Percentiles rank a stretch among this genome's conserved stretches.
These are phyloP conservation scores for Brachionus calyciflorus DNA, from an alignment of 1,140 invertebrate species.

Conservation along the genomic window DNA sequence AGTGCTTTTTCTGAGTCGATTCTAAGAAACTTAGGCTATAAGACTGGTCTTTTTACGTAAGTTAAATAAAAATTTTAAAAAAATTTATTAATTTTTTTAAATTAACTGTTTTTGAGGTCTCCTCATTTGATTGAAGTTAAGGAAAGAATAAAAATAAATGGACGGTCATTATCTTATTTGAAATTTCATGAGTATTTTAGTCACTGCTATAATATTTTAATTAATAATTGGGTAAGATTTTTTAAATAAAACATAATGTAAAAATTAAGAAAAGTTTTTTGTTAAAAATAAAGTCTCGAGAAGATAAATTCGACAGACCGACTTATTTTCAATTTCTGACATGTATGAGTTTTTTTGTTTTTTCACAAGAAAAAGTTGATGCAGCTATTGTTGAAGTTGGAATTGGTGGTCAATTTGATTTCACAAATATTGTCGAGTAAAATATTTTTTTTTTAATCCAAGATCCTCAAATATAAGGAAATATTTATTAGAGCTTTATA, in stretches of 20 bases:
- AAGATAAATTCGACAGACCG: constrained; percentile 68
- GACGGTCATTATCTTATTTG: constrained; percentile 70
- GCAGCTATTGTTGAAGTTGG: constrained; percentile 94
- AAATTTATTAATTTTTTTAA: background rate
- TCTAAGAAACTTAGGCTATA: constrained; percentile 75
- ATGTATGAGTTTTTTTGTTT: constrained; percentile 82
- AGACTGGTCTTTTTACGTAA: constrained; percentile 82
- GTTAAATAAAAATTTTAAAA: too few species aligned
- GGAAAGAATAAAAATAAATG: constrained; percentile 88
- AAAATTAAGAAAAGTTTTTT: background rate
- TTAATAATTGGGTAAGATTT: constrained; percentile 30
- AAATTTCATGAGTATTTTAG: constrained; percentile 80
- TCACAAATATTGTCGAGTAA: constrained; percentile 84
- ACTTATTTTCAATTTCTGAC: constrained; percentile 91
- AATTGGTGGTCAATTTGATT: constrained; percentile 89
- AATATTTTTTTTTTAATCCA: background rate
- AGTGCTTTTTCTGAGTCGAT: constrained; percentile 89
- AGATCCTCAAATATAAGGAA: background rate
- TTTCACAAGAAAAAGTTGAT: constrained; percentile 78
- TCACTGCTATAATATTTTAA: constrained; percentile 51
- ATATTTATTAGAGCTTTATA: background rate
- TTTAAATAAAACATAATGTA: background rate
- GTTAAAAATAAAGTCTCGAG: constrained; percentile 43
- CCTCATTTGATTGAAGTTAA: constrained; percentile 86
- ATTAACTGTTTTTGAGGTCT: constrained; percentile 67